These are phyloP conservation scores for Neotoma lepida DNA, from an alignment of 2,113 vertebrate genomes.

Conservation along the genomic window DNA sequence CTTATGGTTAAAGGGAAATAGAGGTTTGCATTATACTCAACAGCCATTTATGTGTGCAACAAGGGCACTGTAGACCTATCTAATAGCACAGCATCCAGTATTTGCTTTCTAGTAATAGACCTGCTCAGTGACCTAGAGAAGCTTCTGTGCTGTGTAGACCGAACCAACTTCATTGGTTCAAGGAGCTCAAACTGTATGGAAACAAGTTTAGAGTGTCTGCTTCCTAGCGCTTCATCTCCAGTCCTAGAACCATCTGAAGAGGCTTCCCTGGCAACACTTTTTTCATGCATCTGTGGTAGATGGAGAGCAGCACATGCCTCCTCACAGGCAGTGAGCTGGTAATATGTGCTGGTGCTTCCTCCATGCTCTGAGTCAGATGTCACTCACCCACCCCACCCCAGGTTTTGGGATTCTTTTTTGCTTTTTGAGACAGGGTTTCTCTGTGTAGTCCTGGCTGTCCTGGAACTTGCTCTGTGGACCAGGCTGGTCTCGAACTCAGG, in stretches of 20 bases:
- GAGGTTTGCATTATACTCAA: slow-evolving; percentile 84
- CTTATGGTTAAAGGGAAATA: slow-evolving; percentile 86
- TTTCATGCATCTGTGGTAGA: slow-evolving; percentile 69
- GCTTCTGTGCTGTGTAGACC: slow-evolving; percentile 64
- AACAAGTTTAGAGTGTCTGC: slow-evolving; percentile 83
- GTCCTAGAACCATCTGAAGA: slow-evolving; percentile 80
- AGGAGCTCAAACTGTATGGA: slow-evolving; percentile 59
- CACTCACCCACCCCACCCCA: not conserved
- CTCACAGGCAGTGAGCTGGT: slow-evolving; percentile 18
- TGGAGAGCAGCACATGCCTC: slow-evolving; percentile 72
- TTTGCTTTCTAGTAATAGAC: slow-evolving; percentile 70
- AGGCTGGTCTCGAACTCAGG: not conserved
- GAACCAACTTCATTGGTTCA: slow-evolving; percentile 66
- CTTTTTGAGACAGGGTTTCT: not conserved
- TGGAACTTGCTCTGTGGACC: not conserved
- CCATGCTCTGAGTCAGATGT: slow-evolving; percentile 77
- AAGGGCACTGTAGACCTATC: slow-evolving; percentile 77
- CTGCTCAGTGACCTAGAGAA: slow-evolving; percentile 62
- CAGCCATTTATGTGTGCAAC: slow-evolving; percentile 83
- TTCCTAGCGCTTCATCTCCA: slow-evolving; percentile 72
- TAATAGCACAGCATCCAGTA: slow-evolving; percentile 62
- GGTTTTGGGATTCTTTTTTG: not conserved
- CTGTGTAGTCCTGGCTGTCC: slow-evolving; percentile 1
- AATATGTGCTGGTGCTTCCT: slow-evolving; percentile 77
- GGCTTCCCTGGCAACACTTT: slow-evolving; percentile 52